Conservation (phyloP, 2,888 invertebrate genomes). For the Drosophila paramelanica region DNA sequence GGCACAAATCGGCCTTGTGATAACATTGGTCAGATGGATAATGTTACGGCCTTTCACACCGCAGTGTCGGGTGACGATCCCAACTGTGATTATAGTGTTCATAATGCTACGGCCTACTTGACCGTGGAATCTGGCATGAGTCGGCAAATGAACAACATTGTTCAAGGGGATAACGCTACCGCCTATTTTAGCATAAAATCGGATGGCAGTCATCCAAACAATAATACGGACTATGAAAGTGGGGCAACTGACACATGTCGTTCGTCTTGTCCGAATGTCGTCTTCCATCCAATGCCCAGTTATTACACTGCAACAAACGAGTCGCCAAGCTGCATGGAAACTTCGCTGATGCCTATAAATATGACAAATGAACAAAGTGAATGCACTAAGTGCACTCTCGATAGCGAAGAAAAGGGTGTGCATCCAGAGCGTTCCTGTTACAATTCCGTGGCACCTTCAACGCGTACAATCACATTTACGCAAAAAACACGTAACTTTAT, state of each 20-base stretch:
- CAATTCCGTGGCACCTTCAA: not conserved
- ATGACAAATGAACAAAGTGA: not conserved
- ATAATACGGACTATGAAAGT: not conserved
- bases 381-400: too few relatives aligned
- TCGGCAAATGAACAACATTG: not conserved
- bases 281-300: not conserved
- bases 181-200: not conserved
- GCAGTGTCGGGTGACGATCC: not conserved
- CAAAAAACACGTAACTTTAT: too few relatives aligned
- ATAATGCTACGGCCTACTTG: not conserved
- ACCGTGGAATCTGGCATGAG: not conserved
- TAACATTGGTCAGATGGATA: not conserved
- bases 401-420: too few relatives aligned
- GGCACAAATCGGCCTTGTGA: not conserved
- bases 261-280: not conserved
- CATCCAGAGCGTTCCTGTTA: too few relatives aligned
- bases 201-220: not conserved
- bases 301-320: too few relatives aligned
- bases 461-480: not conserved
- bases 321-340: not conserved
- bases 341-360: not conserved
- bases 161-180: not conserved
- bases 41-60: not conserved
- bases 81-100: not conserved
- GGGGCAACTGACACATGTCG: not conserved